Evolutionary conservation across 2,797 vertebrate species (phyloP).

Genomic region (Loriculus beryllinus): DNA sequence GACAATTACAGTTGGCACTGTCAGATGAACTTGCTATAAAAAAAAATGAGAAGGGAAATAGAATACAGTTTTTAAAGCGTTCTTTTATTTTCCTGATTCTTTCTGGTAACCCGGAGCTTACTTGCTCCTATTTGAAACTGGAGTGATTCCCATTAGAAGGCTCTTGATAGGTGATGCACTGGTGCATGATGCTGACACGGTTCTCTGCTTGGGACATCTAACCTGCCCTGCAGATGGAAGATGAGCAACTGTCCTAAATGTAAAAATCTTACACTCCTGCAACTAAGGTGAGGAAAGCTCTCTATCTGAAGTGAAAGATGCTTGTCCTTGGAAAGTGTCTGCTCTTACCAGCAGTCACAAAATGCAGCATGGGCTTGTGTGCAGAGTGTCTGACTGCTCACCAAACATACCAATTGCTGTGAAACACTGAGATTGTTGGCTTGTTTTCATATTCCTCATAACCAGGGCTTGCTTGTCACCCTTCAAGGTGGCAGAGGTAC

Average conservation of each 20-base stretch:
- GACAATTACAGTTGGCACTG: neutral
- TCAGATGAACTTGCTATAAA: neutral
- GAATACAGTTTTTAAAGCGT: neutral
- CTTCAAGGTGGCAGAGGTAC: neutral
- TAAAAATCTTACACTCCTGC: neutral
- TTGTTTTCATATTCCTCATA: neutral
- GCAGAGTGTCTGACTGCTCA: neutral
- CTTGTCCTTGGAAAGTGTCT: neutral
- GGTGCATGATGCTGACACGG: accelerated
- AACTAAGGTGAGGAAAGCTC: neutral
- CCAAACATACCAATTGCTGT: neutral
- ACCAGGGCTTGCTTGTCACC: neutral
- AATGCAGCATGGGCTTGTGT: neutral
- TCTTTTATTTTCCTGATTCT: neutral
- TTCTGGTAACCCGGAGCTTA: neutral
- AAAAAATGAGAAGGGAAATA: neutral
- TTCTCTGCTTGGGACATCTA: neutral
- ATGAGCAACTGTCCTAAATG: neutral
- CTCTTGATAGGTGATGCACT: neutral
- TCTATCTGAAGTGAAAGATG: neutral
- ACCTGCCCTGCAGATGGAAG: neutral
- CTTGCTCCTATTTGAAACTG: neutral
- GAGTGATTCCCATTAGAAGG: neutral
- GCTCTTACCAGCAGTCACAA: neutral
- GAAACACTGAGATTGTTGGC: neutral